Evolutionary conservation across 1,140 invertebrate genomes (phyloP), one percentile per base, ranked within the genome.

Genomic region (Ectropis grisescens): DNA sequence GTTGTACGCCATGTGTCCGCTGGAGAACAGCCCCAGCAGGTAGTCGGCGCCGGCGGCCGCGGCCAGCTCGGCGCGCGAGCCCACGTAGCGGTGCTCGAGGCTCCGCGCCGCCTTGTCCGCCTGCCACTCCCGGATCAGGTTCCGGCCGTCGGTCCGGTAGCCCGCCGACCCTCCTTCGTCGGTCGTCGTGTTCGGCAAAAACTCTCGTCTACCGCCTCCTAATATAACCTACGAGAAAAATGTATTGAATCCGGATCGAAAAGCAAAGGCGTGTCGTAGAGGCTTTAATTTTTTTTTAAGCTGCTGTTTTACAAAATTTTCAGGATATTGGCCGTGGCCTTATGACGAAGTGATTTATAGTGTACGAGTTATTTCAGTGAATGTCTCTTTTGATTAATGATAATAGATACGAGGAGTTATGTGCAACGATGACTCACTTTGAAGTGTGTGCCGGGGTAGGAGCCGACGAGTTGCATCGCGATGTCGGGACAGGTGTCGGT

Each of bases 131-230:
- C 70, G 37, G 1, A 85, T 84, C 1, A 86, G 43, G 48, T 85
- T 69, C 6, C 81, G 59, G 1, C 78, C 78, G 45, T 90, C 89
- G 3, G 84, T 56, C 32, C 91, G 80, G 39, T 84, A 59, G 1
- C 91, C 90, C 6, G 84, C 78, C 27, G 85, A 70, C 1, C 90
- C 89, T 41, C 90, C 88, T 47, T 90, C 88, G 36, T 89, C 88
- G 0, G 82, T 72, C 36, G 87, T 83, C 0, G 84, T 85, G 35
- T 85, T 85, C 25, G 83, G 80, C 1, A 86, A 70, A 29, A 91
- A 90, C 50, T 90, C 88, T 2, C 89, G 76, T 37, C 90, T 80
- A 1, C 91, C 92, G 3, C 92, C 91, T 1, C 91, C 91, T 4
- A 93, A 60, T 2, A 92, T 80, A 2, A 92, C 88, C 87, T 85